Evolutionary conservation across 2,113 vertebrate genomes (phyloP).

Genomic region (Prietella phreatophila): DNA sequence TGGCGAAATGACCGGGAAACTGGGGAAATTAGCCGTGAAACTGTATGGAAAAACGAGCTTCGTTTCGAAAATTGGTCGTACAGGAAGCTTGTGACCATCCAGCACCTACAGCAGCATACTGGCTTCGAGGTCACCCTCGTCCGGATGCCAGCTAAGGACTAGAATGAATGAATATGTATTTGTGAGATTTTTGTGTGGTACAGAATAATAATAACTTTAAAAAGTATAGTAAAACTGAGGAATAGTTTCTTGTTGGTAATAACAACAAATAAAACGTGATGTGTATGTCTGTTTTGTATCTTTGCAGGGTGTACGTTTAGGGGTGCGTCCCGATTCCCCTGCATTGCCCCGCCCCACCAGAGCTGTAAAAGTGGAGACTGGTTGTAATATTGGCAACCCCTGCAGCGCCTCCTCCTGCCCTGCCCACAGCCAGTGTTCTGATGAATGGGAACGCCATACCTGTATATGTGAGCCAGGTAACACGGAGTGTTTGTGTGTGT

Average conservation of each 20-base stretch:
- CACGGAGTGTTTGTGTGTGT: neutral
- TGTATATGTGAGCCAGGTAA: conserved; percentile 89
- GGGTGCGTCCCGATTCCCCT: conserved; percentile 78
- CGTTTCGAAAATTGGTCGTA: no score
- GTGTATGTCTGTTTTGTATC: conserved; percentile 36
- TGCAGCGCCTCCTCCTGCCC: conserved; percentile 89
- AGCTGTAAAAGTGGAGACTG: conserved; percentile 84
- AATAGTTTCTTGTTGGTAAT: neutral
- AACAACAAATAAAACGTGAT: neutral
- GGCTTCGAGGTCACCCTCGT: no score
- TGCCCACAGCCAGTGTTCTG: conserved; percentile 80
- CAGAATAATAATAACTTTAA: no score
- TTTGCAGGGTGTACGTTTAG: conserved; percentile 87
- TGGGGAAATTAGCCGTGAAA: no score
- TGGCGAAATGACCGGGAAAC: no score
- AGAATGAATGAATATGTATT: no score
- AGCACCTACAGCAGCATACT: no score
- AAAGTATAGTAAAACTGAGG: neutral
- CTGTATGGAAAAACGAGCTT: no score
- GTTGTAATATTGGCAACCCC: conserved; percentile 80
- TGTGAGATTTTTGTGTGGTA: no score
- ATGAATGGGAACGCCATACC: conserved; percentile 88
- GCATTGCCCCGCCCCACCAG: conserved; percentile 81
- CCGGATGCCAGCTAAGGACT: no score
- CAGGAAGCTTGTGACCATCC: no score